These are phyloP conservation scores for Lophochroa leadbeateri DNA, from an alignment of 2,113 vertebrate species.

Conservation along the genomic window DNA sequence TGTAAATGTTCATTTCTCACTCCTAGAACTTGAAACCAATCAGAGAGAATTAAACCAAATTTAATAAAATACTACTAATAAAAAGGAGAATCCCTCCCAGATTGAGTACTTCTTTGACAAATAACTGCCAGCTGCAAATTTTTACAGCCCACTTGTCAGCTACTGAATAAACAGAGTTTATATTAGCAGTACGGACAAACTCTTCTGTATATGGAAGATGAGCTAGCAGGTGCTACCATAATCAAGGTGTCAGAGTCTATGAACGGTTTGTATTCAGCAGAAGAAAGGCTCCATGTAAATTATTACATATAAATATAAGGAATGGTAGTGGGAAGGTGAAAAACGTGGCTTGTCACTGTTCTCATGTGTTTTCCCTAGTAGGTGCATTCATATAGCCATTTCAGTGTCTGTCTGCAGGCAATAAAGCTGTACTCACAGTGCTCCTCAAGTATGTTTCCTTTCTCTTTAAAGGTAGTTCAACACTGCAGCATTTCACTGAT, in stretches of 20 bases:
- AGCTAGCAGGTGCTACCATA: slow-evolving; percentile 51
- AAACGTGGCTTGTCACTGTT: slow-evolving; percentile 14
- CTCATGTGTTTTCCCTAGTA: slow-evolving; percentile 9
- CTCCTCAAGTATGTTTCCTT: neutral
- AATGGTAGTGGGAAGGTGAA: slow-evolving; percentile 7
- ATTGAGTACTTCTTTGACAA: slow-evolving; percentile 49
- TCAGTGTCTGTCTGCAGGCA: neutral
- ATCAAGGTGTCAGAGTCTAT: slow-evolving; percentile 46
- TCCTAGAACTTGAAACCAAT: slow-evolving; percentile 42
- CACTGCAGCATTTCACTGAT: neutral
- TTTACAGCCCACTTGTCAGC: slow-evolving; percentile 47
- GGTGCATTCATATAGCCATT: slow-evolving; percentile 10
- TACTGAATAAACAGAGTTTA: slow-evolving; percentile 45
- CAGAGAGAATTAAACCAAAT: slow-evolving; percentile 64
- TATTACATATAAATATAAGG: slow-evolving; percentile 21
- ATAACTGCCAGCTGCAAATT: slow-evolving; percentile 44
- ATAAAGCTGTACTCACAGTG: neutral
- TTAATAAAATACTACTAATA: slow-evolving; percentile 55
- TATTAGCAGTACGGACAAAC: slow-evolving; percentile 37
- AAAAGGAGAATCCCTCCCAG: slow-evolving; percentile 41
- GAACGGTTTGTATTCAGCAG: neutral
- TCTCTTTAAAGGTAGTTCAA: neutral
- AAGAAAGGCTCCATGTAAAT: slow-evolving; percentile 32
- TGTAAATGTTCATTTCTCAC: slow-evolving; percentile 58
- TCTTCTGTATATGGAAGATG: slow-evolving; percentile 12